Conservation (phyloP, 2,113 vertebrate species). For the Gyps fulvus region DNA sequence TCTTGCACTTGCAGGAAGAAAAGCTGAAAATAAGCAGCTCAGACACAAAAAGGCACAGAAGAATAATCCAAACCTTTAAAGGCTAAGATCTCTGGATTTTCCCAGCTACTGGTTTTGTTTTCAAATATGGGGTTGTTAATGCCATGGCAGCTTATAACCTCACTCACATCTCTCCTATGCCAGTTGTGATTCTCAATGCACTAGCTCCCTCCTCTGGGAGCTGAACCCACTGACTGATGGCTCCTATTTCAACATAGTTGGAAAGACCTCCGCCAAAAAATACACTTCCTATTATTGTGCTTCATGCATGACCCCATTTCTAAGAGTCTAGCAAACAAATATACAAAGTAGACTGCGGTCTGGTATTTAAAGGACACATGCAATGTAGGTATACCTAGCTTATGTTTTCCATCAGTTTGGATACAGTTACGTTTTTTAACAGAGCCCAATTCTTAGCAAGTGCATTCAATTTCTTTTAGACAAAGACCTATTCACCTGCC, state of each 20-base stretch:
- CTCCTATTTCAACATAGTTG: not conserved
- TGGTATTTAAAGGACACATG: not conserved
- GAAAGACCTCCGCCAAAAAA: not conserved
- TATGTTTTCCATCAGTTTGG: not conserved
- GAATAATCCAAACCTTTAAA: not conserved
- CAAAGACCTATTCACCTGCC: not conserved
- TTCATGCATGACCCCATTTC: not conserved
- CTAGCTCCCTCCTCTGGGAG: not conserved
- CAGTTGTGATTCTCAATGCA: not conserved
- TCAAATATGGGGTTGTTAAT: not conserved
- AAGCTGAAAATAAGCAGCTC: not conserved
- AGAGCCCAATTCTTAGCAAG: not conserved
- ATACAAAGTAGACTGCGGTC: not conserved
- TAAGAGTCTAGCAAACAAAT: not conserved
- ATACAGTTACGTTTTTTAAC: not conserved
- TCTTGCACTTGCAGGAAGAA: not conserved
- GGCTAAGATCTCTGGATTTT: not conserved
- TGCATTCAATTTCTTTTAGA: not conserved
- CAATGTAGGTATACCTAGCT: accelerated
- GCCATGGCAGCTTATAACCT: not conserved
- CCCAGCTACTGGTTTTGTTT: not conserved
- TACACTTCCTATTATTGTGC: not conserved
- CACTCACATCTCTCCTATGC: not conserved
- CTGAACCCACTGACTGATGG: not conserved
- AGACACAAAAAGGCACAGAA: not conserved